Base-by-base conservation (phyloP, 1,140 invertebrate species). In the Drosophila fuyamai region DNA sequence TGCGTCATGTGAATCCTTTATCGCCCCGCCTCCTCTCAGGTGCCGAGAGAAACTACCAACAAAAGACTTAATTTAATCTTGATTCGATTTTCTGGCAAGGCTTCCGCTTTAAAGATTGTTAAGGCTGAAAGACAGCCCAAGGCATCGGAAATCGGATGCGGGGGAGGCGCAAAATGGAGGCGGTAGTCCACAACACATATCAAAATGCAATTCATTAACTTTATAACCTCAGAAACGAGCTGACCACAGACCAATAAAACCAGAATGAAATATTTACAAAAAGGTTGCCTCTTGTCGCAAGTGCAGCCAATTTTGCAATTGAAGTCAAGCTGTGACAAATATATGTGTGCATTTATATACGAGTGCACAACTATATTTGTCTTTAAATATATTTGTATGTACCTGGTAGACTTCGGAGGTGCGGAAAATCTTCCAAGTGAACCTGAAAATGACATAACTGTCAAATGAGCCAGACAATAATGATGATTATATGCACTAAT, bases 181-280 rank as follows among this genome's bases (percentile, higher is more conserved):
- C 7, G 29, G 32, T 57, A 48, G 35, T 40, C 63, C 68, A 58
- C 53, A 50, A 41, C 53, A 72, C 68, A 72, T 58, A 76, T 82
- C 46, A 63, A 66, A 73, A 47, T 63, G 40, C 73, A 83, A 83
- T 82, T 75, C 68, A 83, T 82, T 82, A 79, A 63, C 75, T 79
- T 68, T 61, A 53, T 57, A 60, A 68, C 68, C 68, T 74, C 75
- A 53, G 43, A 38, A 56, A 43, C 58, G 59, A 73, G 55, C 44
- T 58, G 43, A 63, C 66, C 66, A 44, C 75, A 81, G 43, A 54
- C 65, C 41, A 72, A 72, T 71, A 57, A 63, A 78, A 63, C 59
- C 56, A 47, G 57, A 62, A 83, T 83, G 47, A 75, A 79, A 75
- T 67, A 83, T 83, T 53, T 67, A 83, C 79, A 67, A 83, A 75